Conservation (phyloP, 2,797 vertebrate genomes). For the Sebastes hubbsi region DNA sequence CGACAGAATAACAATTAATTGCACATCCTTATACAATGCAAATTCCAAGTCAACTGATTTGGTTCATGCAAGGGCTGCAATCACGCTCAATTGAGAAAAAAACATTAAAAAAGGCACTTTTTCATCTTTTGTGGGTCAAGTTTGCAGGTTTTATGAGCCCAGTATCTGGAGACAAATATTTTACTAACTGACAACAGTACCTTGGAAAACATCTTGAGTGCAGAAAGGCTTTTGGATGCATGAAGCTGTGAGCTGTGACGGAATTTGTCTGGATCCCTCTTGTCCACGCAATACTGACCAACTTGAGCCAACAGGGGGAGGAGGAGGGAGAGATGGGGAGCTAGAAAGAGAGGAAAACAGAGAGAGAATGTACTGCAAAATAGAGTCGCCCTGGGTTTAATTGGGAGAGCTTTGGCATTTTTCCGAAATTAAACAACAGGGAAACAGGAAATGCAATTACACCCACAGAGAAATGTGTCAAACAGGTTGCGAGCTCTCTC, state of each 20-base stretch:
- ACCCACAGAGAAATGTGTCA: conserved; percentile 68
- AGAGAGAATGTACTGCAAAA: conserved; percentile 26
- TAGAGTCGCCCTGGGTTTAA: conserved; percentile 52
- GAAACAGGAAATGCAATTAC: conserved; percentile 71
- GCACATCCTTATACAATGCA: background rate
- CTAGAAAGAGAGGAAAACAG: background rate
- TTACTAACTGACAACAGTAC: conserved; percentile 43
- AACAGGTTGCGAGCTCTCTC: conserved; percentile 49
- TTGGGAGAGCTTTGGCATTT: conserved; percentile 60
- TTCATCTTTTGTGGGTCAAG: conserved; percentile 27
- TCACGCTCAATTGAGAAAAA: background rate
- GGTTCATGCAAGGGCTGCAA: background rate
- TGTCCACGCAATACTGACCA: conserved; percentile 51
- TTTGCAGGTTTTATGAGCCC: conserved; percentile 34
- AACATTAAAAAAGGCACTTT: background rate
- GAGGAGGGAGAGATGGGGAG: background rate
- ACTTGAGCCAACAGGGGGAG: conserved; percentile 21
- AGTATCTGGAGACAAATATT: conserved; percentile 49
- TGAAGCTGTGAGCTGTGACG: conserved; percentile 43
- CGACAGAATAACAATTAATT: conserved; percentile 30
- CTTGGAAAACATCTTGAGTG: conserved; percentile 57
- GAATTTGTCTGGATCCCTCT: conserved; percentile 54
- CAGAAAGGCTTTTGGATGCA: conserved; percentile 47
- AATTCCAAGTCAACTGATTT: background rate
- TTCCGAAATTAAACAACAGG: conserved; percentile 63